Evolutionary conservation across 2,113 vertebrate species (phyloP).

Genomic region (Syngnathus floridae): DNA sequence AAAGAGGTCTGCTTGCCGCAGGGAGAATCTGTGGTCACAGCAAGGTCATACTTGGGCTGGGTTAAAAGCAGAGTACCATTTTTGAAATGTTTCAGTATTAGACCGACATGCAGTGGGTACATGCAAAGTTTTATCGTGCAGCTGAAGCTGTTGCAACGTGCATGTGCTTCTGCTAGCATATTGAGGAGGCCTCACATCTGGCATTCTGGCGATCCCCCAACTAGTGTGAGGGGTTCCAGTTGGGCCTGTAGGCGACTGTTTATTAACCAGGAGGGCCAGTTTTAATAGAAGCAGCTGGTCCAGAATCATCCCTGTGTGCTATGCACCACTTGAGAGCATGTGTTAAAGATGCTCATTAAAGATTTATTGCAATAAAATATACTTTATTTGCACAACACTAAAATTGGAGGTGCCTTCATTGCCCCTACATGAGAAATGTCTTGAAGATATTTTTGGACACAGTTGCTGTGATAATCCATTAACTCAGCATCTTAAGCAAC

Average conservation of each 20-base stretch:
- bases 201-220: constrained; percentile 50
- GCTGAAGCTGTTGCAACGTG: constrained; percentile 17
- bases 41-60: constrained; percentile 56
- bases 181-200: constrained; percentile 60
- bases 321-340: constrained; percentile 23
- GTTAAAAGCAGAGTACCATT: constrained; percentile 30
- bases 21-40: constrained; percentile 59
- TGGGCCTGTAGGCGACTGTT: constrained; percentile 50
- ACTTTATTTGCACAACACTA: neutral
- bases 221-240: constrained; percentile 59
- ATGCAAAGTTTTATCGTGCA: neutral
- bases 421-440: neutral
- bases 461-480: neutral
- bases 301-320: constrained; percentile 29
- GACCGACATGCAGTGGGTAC: neutral
- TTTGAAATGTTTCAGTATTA: constrained; percentile 9
- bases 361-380: constrained; percentile 1
- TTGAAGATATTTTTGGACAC: neutral
- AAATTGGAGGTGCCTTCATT: neutral
- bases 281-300: constrained; percentile 47
- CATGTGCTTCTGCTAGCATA: constrained; percentile 35
- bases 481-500: neutral
- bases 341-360: constrained; percentile 19
- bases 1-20: constrained; percentile 47
- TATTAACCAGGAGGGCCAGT: constrained; percentile 34